Evolutionary conservation across 2,888 invertebrate species (phyloP), one percentile per base, ranked within the genome.

Genomic region (Mechanitis mazaeus): DNA sequence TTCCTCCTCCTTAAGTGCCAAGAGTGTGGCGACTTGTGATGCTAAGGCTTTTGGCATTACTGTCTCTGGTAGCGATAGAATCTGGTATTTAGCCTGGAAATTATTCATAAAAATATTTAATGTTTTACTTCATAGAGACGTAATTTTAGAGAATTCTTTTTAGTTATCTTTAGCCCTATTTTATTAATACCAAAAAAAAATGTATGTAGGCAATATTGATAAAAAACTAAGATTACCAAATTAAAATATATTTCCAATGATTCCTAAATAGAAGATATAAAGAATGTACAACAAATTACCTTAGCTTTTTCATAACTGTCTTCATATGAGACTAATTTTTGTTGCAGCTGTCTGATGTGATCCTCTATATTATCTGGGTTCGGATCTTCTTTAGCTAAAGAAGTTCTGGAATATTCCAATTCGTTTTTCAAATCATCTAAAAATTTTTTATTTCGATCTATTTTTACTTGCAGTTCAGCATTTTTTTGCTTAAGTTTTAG

Each of bases 261-360:
- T 9, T 31, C 3, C 9, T 31, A 31, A 50, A 31, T 31, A 9
- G 7, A 50, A 31, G 20, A 4, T 4, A 50, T 50, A 28, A 20
- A 20, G 11, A 46, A 5, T 46, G 11, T 46, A 1, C 2, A n/a
- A 47, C 28, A 20, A 45, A 33, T 60, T 72, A 91, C 90, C 81
- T 80, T 85, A 1, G 83, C 80, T 55, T 82, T 83, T 11, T 80
- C 80, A 67, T 76, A 84, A 63, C 77, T 86, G 60, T 87, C 84
- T 64, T 88, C 87, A 72, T 90, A 90, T 0, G 82, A 81, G 7
- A 71, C 76, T 0, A 89, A 75, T 59, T 88, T 90, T 64, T 80
- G 83, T 61, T 80, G 84, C 72, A 84, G 68, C 71, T 84, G 83
- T n/a, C 83, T 75, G 3, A 87, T 80, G 65, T 76, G 74, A 20